These are phyloP conservation scores for Leistus spinibarbis DNA, from an alignment of 2,888 invertebrate genomes.

Conservation along the genomic window DNA sequence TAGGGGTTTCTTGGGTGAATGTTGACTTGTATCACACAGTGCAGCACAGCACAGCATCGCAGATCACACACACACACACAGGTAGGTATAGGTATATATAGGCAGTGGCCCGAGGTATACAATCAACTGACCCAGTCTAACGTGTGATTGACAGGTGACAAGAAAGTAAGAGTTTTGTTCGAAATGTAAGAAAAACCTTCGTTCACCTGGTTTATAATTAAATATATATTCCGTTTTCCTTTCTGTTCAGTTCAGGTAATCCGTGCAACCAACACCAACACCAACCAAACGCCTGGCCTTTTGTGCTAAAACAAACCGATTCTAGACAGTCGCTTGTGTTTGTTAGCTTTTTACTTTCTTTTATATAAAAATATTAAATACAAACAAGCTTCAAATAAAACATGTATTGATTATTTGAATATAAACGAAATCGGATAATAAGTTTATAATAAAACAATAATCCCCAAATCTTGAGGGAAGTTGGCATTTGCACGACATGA, in stretches of 20 bases:
- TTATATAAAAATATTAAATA: too few species aligned
- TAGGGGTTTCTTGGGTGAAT: background rate
- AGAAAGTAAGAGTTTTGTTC: slow-evolving; percentile 34
- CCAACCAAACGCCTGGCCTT: background rate
- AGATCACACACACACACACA: background rate
- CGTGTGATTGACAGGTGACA: slow-evolving; percentile 35
- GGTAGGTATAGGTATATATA: too few species aligned
- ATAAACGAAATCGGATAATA: too few species aligned
- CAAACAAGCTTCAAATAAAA: too few species aligned
- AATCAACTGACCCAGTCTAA: slow-evolving; percentile 16
- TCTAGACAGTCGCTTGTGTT: too few species aligned
- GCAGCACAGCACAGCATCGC: background rate
- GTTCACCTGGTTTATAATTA: slow-evolving; percentile 22
- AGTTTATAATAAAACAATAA: too few species aligned
- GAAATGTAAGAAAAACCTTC: slow-evolving; percentile 27
- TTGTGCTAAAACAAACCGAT: slow-evolving; percentile 2
- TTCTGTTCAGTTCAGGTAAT: slow-evolving; percentile 4
- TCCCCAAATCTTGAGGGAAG: too few species aligned
- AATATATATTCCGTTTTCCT: slow-evolving; percentile 21
- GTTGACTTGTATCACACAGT: background rate
- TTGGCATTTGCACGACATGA: too few species aligned
- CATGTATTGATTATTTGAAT: too few species aligned
- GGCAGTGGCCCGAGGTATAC: slow-evolving; percentile 4
- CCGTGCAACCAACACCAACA: background rate
- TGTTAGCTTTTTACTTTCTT: background rate